phyloP scores from a whole-genome alignment of 2,113 vertebrate species.

The Suncus etruscus region DNA sequence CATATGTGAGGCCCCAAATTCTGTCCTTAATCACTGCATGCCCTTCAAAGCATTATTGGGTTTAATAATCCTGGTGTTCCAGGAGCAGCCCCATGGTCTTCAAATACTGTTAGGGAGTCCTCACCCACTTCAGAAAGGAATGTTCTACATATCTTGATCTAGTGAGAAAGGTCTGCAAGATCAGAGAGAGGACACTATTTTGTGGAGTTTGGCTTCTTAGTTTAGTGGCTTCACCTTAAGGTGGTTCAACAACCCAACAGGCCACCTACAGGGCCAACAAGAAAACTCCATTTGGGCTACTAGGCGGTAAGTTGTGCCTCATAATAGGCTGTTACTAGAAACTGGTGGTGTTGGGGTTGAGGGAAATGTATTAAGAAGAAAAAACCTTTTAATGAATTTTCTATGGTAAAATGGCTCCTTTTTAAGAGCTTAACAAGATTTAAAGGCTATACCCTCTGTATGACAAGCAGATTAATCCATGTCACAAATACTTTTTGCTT shows the following conservation, averaged over 20 bases:
- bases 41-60: too few relatives aligned
- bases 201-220: not conserved
- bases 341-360: fast-evolving
- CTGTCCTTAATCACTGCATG: too few relatives aligned
- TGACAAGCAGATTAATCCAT: not conserved
- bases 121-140: too few relatives aligned
- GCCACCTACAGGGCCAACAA: not conserved
- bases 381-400: not conserved
- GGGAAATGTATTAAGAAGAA: not conserved
- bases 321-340: not conserved
- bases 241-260: not conserved
- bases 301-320: not conserved
- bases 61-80: too few relatives aligned
- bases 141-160: not conserved
- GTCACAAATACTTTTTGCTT: not conserved
- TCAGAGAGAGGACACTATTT: not conserved
- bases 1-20: too few relatives aligned
- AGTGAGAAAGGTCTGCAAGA: not conserved
- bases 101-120: too few relatives aligned
- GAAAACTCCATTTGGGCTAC: not conserved
- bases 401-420: not conserved
- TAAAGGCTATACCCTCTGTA: not conserved
- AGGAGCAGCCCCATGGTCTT: too few relatives aligned
- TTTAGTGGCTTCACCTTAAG: constrained; percentile 4
- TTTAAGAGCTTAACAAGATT: not conserved